These are phyloP conservation scores for Enteromius mattozi DNA, from an alignment of 2,797 vertebrate species.

Conservation along the genomic window DNA sequence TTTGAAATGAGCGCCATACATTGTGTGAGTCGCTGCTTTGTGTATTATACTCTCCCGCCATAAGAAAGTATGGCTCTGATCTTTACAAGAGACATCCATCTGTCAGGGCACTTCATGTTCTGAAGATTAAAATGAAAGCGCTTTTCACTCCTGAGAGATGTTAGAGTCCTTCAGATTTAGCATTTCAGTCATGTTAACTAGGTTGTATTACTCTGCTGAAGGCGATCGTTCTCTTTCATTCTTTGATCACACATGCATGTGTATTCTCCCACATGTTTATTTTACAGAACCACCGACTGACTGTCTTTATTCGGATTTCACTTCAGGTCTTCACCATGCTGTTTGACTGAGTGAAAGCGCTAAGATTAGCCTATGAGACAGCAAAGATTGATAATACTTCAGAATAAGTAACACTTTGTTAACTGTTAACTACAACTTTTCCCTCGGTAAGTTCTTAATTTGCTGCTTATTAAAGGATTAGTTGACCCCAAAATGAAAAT, in stretches of 20 bases:
- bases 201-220: conserved; percentile 32
- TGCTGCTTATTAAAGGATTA: too few relatives aligned
- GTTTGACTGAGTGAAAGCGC: background rate
- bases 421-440: too few relatives aligned
- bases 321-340: background rate
- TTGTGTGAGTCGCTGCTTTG: conserved; percentile 18
- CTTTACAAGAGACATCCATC: conserved; percentile 14
- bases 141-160: conserved; percentile 19
- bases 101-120: conserved; percentile 21
- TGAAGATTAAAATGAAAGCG: conserved; percentile 36
- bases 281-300: conserved; percentile 7
- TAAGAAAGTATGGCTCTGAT: conserved; percentile 27
- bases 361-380: background rate
- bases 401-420: too few relatives aligned
- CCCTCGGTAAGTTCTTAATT: too few relatives aligned
- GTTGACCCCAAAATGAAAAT: too few relatives aligned
- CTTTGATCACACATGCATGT: background rate
- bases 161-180: conserved; percentile 31
- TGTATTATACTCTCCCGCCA: conserved; percentile 22
- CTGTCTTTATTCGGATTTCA: background rate
- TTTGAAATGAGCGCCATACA: conserved; percentile 28
- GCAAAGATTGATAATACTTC: background rate
- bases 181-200: conserved; percentile 26
- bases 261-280: conserved; percentile 7
- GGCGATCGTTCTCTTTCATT: conserved; percentile 5